These are phyloP conservation scores for Paracyprichromis sp. DNA, from an alignment of 2,113 vertebrate genomes.

Conservation along the genomic window DNA sequence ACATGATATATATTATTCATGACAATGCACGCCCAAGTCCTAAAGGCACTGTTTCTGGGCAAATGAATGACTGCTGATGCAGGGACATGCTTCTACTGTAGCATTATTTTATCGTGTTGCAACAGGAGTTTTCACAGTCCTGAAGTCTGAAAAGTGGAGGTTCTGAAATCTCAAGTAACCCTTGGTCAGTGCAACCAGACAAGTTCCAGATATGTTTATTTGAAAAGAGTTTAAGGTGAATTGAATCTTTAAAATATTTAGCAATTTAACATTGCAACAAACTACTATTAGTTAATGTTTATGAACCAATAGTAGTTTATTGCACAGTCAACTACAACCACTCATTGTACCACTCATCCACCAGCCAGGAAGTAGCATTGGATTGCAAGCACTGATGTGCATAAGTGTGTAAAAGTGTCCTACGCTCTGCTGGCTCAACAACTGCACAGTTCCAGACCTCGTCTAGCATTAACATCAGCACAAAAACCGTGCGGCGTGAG, in stretches of 20 bases:
- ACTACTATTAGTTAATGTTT: not conserved
- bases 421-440: not conserved
- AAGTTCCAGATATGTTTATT: not conserved
- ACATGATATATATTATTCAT: constrained; percentile 44
- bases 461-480: not conserved
- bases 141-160: not conserved
- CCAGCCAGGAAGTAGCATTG: not conserved
- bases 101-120: not conserved
- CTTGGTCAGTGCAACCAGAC: not conserved
- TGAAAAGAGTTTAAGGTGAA: not conserved
- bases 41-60: constrained; percentile 8
- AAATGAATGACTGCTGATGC: not conserved
- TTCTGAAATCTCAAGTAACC: not conserved
- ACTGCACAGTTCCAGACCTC: not conserved
- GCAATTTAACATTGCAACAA: not conserved
- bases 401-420: not conserved
- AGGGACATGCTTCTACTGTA: not conserved
- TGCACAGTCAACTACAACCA: not conserved
- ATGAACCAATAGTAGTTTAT: not conserved
- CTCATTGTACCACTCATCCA: not conserved
- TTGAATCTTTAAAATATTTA: not conserved
- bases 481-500: not conserved
- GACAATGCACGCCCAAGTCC: not conserved
- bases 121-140: not conserved
- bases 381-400: not conserved